A percentile compares a stretch with the other conserved stretches of the same genome.
Evolutionary conservation across 2,888 invertebrate species (phyloP).

Genomic region (Lymantria dispar): DNA sequence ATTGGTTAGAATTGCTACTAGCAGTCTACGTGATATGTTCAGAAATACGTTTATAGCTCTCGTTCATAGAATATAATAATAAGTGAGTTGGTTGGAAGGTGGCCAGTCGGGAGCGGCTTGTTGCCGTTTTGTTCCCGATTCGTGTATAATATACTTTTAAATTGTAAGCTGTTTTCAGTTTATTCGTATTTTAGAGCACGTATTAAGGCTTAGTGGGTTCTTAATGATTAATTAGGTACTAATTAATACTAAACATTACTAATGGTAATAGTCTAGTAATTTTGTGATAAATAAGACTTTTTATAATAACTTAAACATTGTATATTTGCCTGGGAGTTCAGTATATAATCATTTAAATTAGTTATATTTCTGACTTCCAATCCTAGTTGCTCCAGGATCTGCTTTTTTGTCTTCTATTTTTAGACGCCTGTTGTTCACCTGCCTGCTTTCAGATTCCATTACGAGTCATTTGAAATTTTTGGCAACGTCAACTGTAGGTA

Average conservation of each 20-base stretch:
- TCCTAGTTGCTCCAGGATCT: no score
- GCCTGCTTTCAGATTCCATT: no score
- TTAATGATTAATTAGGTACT: constrained; percentile 10
- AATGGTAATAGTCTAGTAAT: background rate
- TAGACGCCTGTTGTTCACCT: no score
- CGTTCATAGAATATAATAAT: constrained; percentile 82
- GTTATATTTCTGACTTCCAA: no score
- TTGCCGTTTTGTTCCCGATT: constrained; percentile 67
- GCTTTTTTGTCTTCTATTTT: no score
- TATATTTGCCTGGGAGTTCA: no score
- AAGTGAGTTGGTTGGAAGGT: constrained; percentile 77
- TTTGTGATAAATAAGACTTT: no score
- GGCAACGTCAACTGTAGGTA: no score
- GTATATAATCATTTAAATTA: no score
- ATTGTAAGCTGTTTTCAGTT: no score
- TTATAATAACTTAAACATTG: no score
- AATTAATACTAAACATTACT: constrained; percentile 1
- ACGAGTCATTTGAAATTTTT: no score
- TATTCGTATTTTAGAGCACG: constrained; percentile 37
- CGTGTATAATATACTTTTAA: constrained; percentile 49
- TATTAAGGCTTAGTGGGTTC: constrained; percentile 14
- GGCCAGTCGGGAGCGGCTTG: constrained; percentile 66
- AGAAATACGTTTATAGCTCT: constrained; percentile 79
- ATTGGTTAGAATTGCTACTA: constrained; percentile 82
- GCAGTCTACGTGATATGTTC: constrained; percentile 81